Conservation (phyloP, 2,888 invertebrate species). For the Yponomeuta cagnagella region DNA sequence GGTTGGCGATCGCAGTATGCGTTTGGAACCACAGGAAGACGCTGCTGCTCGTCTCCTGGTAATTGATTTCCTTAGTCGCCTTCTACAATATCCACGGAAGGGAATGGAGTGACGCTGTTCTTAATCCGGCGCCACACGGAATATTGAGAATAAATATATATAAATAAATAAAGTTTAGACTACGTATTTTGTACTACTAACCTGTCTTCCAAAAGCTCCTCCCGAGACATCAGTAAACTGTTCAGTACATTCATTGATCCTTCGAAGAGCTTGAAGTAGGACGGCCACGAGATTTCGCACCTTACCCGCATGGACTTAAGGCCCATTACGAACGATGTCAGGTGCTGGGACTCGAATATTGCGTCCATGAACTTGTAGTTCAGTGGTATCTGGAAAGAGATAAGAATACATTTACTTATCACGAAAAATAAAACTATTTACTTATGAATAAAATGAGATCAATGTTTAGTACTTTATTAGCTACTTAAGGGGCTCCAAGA, state of each 20-base stretch:
- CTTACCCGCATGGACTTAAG: constrained; percentile 28
- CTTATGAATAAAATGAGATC: neutral
- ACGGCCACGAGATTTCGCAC: constrained; percentile 44
- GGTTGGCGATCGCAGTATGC: too few species aligned
- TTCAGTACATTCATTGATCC: constrained; percentile 49
- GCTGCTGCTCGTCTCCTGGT: too few species aligned
- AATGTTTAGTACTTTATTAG: too few species aligned
- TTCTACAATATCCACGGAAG: too few species aligned
- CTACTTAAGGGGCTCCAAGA: too few species aligned
- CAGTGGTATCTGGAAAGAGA: constrained; percentile 47
- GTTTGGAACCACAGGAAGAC: too few species aligned
- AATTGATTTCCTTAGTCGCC: too few species aligned
- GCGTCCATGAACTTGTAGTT: constrained; percentile 61
- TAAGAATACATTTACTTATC: neutral
- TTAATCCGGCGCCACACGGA: too few species aligned
- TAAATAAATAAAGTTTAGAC: too few species aligned
- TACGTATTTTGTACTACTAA: constrained; percentile 20
- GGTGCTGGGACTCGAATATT: constrained; percentile 54
- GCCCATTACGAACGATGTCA: constrained; percentile 43
- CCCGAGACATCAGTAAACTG: constrained; percentile 50
- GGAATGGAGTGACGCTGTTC: too few species aligned
- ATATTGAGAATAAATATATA: too few species aligned
- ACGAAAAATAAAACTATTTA: neutral
- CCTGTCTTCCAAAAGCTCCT: constrained; percentile 68
- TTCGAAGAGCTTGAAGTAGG: constrained; percentile 48